Evolutionary conservation across 2,888 invertebrate genomes (phyloP), one percentile per base, ranked within the genome.

Genomic region (Iselma pallidipennis): DNA sequence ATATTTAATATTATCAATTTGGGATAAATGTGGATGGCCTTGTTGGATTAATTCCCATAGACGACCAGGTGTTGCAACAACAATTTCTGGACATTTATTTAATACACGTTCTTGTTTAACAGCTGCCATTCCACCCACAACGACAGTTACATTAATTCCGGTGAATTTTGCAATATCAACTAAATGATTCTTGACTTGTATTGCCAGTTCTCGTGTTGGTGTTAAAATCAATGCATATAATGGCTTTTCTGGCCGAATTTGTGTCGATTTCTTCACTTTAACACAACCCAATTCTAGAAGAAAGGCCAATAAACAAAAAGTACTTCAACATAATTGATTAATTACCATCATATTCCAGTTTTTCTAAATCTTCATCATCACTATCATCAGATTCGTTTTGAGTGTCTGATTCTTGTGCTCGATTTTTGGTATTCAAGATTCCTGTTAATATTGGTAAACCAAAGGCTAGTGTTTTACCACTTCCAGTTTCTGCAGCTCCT

Each of bases 401-500:
- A 49, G 56, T 61, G 49, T 62, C 57, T n/a, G 59, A 55, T n/a
- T 57, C 23, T 7, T 55, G 45, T 19, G 59, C 37, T 45, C 55
- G 19, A 54, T 54, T 26, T 51, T 54, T 65, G 74, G 81, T 81
- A 6, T 89, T 87, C 71, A 97, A 82, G 66, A 98, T 96, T 14
- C 94, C 94, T 56, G 89, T 84, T 59, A 99, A 82, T 45, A 99
- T 90, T 9, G 99, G 99, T 61, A 99, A 91, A 0, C 95, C 97
- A 83, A 98, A 99, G 0, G 98, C 98, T 55, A 99, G 83, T 0
- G 99, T 99, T 85, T 99, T 99, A 0, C 99, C 99, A 81, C 97
- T 98, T 0, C 99, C 99, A 0, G 99, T 99, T 84, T 98, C 97
- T 2, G 98, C 98, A 57, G 98, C 98, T n/a, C 98, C 99, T 1